Base-by-base conservation (phyloP, 1,140 invertebrate species). In the Acyrthosiphon pisum region DNA sequence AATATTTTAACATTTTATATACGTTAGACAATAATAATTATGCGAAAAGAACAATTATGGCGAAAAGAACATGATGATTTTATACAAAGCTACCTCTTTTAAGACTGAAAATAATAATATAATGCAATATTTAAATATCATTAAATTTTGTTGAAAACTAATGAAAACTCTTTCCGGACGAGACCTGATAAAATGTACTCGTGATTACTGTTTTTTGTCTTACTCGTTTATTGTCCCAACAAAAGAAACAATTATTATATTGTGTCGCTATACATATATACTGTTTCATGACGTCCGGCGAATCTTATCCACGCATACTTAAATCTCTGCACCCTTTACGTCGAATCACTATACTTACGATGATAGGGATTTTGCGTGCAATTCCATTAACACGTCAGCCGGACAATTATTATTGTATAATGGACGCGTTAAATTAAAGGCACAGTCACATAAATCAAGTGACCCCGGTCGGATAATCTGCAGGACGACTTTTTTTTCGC, bases 331-430 rank as follows among this genome's bases (percentile, higher is more conserved):
- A 48, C 86, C 86, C 86, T 87, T 35, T n/a, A 35, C 46, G 30
- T 87, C 44, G 86, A 87, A 87, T 87, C 26, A 35, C 20, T 83
- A 41, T 41, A 86, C 84, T 86, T 46, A 86, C n/a, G 46, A 35
- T 8, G 30, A 48, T 48, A 30, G 56, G 41, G 81, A 68, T 81
- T 83, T 26, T 44, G 50, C 90, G 90, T 91, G 90, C 44, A 37
- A 83, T 91, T 91, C 90, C 90, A 91, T 91, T 91, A 91, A 91
- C 90, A 37, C 41, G 91, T 92, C 91, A 37, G 41, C 50, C 91
- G 91, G 91, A 92, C 76, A 83, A 53, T 53, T 53, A 53, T 53
- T 53, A 22, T 22, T 50, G n/a, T 22, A 44, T 60, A n/a, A 91
- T 26, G 7, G 44, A 23, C 91, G 91, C 48, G 14, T 50, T 50